Percentiles rank a stretch among this genome's conserved stretches.
Conservation (phyloP, 2,888 invertebrate genomes). For the Nephrotoma guestfalica region DNA sequence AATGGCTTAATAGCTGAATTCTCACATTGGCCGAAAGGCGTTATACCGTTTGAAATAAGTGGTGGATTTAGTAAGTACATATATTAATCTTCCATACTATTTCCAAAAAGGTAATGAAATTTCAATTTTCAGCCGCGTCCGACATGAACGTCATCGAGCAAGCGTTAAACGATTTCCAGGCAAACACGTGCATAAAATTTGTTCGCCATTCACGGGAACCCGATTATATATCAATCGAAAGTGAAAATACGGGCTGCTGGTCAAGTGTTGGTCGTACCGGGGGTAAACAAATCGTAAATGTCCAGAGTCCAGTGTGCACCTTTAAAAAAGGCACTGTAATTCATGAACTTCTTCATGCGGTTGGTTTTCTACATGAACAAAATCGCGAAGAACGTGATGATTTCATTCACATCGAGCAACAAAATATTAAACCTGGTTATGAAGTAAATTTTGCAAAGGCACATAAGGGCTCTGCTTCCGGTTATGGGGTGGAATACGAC, state of each 20-base stretch:
- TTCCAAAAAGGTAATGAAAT: not conserved
- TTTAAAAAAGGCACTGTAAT: slow-evolving; percentile 52
- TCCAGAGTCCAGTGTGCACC: slow-evolving; percentile 51
- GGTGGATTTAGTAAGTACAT: slow-evolving; percentile 46
- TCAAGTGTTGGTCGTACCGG: slow-evolving; percentile 55
- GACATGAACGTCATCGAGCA: slow-evolving; percentile 42
- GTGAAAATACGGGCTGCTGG: slow-evolving; percentile 54
- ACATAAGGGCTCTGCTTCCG: slow-evolving; percentile 35
- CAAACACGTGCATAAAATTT: slow-evolving; percentile 53
- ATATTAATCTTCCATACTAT: not conserved
- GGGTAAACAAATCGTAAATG: slow-evolving; percentile 30
- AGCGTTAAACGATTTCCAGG: slow-evolving; percentile 55
- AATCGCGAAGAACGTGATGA: slow-evolving; percentile 55
- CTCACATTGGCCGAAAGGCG: slow-evolving; percentile 44
- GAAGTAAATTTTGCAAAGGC: slow-evolving; percentile 53
- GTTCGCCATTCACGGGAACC: slow-evolving; percentile 39
- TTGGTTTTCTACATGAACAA: slow-evolving; percentile 64
- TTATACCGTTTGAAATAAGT: slow-evolving; percentile 50
- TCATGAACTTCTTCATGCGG: slow-evolving; percentile 59
- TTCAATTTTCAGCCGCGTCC: slow-evolving; percentile 15
- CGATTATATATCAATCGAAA: slow-evolving; percentile 50
- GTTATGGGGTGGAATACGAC: slow-evolving; percentile 50
- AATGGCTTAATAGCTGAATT: slow-evolving; percentile 41
- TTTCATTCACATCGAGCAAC: slow-evolving; percentile 30
- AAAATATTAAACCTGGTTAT: slow-evolving; percentile 34